Percentiles rank a stretch among this genome's conserved stretches.
Evolutionary conservation across 1,140 invertebrate species (phyloP).

Genomic region (Archivesica marissinica): DNA sequence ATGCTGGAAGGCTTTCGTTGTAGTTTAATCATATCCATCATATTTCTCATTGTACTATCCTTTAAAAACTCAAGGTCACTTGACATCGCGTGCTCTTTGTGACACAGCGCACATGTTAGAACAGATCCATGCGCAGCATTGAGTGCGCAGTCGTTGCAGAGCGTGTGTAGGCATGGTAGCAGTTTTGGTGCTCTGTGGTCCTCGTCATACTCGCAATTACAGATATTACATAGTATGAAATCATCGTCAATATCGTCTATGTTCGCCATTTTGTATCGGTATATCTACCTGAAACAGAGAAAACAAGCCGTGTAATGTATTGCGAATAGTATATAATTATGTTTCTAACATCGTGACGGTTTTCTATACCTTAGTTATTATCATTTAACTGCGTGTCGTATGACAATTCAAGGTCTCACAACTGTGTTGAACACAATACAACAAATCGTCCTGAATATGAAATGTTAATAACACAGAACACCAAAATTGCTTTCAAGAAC

Average conservation of each 20-base stretch:
- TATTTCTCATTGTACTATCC: constrained; percentile 55
- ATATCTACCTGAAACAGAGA: not conserved
- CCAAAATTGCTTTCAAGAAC: too few species aligned
- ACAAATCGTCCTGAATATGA: too few species aligned
- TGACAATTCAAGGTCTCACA: too few species aligned
- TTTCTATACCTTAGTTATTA: too few species aligned
- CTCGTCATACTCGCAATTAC: constrained; percentile 57
- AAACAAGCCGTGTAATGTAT: not conserved
- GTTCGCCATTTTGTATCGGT: constrained; percentile 41
- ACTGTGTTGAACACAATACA: too few species aligned
- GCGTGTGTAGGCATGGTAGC: constrained; percentile 58
- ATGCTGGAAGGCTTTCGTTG: constrained; percentile 54
- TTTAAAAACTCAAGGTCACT: constrained; percentile 44
- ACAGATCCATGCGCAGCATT: constrained; percentile 32
- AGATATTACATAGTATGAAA: constrained; percentile 49
- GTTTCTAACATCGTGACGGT: too few species aligned
- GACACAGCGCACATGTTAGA: constrained; percentile 36
- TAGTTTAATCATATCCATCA: constrained; percentile 58
- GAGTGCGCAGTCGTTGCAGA: constrained; percentile 56
- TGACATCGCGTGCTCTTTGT: constrained; percentile 26
- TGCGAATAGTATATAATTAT: too few species aligned
- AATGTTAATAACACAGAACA: too few species aligned
- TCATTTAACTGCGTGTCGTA: too few species aligned
- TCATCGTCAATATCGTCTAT: constrained; percentile 57
- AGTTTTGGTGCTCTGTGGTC: constrained; percentile 53